Conservation (phyloP, 1,140 invertebrate genomes). For the Muscidifurax raptorellus region DNA sequence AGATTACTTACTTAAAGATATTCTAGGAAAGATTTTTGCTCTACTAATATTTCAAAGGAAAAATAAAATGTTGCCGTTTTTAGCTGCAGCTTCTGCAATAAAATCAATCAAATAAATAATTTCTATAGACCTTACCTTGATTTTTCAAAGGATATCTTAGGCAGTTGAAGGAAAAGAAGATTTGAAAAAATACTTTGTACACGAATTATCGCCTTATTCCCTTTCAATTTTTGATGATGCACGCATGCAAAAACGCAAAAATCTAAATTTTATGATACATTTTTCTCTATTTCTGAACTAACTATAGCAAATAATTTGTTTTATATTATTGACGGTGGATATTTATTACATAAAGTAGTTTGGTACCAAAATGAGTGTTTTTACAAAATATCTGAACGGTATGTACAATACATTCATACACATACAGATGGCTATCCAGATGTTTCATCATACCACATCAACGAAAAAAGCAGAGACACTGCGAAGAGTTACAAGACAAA, state of each 20-base stretch:
- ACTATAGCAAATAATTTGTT: background rate
- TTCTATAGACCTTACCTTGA: slow-evolving; percentile 5
- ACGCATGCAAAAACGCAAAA: background rate
- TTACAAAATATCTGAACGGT: too few species aligned
- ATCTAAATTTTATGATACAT: background rate
- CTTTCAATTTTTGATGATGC: background rate
- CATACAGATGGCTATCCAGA: background rate
- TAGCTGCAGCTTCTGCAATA: slow-evolving; percentile 52
- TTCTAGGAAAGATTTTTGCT: too few species aligned
- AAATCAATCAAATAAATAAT: background rate
- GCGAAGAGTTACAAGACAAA: background rate
- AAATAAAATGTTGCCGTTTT: too few species aligned
- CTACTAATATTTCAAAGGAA: too few species aligned
- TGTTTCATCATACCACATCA: background rate
- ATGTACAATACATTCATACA: too few species aligned
- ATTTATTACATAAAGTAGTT: background rate
- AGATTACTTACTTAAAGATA: too few species aligned
- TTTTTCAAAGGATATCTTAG: slow-evolving; percentile 17
- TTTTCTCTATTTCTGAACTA: background rate
- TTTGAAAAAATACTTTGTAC: background rate
- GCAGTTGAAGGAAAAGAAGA: background rate
- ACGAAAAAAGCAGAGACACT: background rate
- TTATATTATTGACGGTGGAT: slow-evolving; percentile 3
- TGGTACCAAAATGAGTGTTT: too few species aligned
- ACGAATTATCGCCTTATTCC: slow-evolving; percentile 7